Evolutionary conservation across 2,113 vertebrate genomes (phyloP), one percentile per base, ranked within the genome.

Genomic region (Accipiter cooperii): DNA sequence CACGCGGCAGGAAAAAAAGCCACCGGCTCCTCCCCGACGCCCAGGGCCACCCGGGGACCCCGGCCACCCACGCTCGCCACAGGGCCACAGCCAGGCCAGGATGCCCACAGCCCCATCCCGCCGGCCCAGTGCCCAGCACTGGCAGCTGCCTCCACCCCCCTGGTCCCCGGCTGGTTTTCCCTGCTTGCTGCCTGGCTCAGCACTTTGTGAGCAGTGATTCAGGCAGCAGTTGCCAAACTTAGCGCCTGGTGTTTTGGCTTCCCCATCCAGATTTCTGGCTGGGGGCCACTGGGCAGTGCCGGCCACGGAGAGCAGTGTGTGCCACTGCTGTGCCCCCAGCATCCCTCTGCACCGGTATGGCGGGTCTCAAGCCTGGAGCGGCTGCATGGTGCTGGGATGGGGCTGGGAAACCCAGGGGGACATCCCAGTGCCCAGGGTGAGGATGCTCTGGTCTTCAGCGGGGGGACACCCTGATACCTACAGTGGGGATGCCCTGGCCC

Each of bases 1-100:
- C 96, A 93, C 97, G 95, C 97, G 96, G 76, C 93, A 96, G 93
- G 96, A 97, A 98, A 99, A 99, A 98, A 98, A 99, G 98, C 97
- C 98, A 93, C 98, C 96, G 84, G 77, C 90, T 96, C 98, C 97
- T 95, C 86, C 80, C 65, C 44, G 25, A 66, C n/a, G 0, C 65
- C 42, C 55, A 10, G 87, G 92, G 90, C 88, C 94, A 79, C 82
- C 82, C 70, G 38, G 86, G 90, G 85, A 87, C 89, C 80, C 74
- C 25, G 68, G 85, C 87, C 96, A 96, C 86, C 94, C 94, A 76
- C 76, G 34, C 65, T 94, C 2, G 12, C 69, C 60, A 9, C 1
- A 6, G 84, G 74, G 84, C 74, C 81, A 17, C 4, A 2, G 60
- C 78, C 82, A 63, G 70, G 58, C 40, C 1, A 1, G 89, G 68